Conservation (phyloP, 2,888 invertebrate species). For the Beris morrisii region DNA sequence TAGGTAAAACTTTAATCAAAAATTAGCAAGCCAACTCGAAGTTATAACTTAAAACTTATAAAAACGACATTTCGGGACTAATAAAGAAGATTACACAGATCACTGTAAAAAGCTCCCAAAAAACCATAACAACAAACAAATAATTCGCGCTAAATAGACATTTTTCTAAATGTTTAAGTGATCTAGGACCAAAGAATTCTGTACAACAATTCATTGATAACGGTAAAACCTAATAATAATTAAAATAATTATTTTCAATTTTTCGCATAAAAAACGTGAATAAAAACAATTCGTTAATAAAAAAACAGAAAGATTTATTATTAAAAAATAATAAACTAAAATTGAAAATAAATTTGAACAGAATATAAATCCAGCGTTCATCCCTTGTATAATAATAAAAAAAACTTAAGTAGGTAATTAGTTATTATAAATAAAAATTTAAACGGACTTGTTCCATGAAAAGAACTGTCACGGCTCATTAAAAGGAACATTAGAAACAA, state of each 20-base stretch:
- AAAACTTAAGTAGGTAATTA: slow-evolving; percentile 18
- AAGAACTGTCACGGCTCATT: slow-evolving; percentile 27
- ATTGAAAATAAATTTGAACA: neutral
- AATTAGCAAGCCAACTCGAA: neutral
- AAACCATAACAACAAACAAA: slow-evolving; percentile 4
- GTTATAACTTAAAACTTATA: too few species aligned
- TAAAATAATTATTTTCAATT: neutral
- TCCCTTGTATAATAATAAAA: slow-evolving; percentile 14
- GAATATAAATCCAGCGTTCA: slow-evolving; percentile 8
- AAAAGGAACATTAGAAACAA: slow-evolving; percentile 20
- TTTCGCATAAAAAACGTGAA: neutral
- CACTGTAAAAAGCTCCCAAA: neutral
- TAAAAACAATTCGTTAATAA: neutral
- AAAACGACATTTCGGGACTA: neutral
- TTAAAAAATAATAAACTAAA: slow-evolving; percentile 2
- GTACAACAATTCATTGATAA: neutral
- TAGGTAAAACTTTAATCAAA: neutral
- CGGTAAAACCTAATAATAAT: neutral
- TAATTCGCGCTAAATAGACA: slow-evolving; percentile 19
- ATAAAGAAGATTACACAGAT: too few species aligned
- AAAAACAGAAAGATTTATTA: neutral
- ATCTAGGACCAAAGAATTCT: slow-evolving; percentile 37
- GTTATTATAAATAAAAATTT: slow-evolving; percentile 18
- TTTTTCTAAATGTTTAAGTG: slow-evolving; percentile 35
- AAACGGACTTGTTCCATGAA: slow-evolving; percentile 7